These are phyloP conservation scores for Polyommatus icarus DNA, from an alignment of 2,888 invertebrate genomes.

Conservation along the genomic window DNA sequence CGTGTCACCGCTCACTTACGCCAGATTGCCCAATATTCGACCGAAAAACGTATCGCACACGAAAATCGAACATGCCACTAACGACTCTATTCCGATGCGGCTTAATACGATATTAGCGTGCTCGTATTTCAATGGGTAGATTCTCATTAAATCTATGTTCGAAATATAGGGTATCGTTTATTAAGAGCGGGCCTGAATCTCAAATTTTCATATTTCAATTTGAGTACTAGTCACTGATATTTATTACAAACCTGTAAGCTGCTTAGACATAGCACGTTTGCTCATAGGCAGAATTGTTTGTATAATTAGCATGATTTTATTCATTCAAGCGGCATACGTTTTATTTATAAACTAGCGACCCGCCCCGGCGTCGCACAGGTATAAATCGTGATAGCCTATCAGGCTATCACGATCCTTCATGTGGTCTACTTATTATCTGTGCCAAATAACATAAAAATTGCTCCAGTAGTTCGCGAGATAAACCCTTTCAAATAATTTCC, in stretches of 20 bases:
- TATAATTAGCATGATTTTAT: too few relatives aligned
- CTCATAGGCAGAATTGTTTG: too few relatives aligned
- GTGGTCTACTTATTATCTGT: too few relatives aligned
- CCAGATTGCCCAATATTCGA: conserved; percentile 38
- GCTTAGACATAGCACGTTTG: background rate
- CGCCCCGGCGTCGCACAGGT: too few relatives aligned
- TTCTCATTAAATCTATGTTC: background rate
- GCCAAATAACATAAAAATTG: too few relatives aligned
- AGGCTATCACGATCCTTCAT: too few relatives aligned
- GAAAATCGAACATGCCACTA: conserved; percentile 35
- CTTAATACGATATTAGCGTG: conserved; percentile 24
- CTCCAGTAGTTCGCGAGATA: too few relatives aligned
- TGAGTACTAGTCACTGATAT: background rate
- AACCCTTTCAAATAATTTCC: too few relatives aligned
- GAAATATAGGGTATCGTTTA: conserved; percentile 9
- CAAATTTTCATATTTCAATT: background rate
- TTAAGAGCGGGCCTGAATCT: background rate
- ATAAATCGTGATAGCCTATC: too few relatives aligned
- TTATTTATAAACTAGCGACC: too few relatives aligned
- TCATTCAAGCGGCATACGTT: too few relatives aligned
- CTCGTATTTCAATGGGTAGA: conserved; percentile 2
- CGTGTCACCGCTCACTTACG: conserved; percentile 51
- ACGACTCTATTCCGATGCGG: conserved; percentile 22
- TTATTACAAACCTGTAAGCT: background rate
- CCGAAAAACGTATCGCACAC: conserved; percentile 36